Evolutionary conservation across 1,140 invertebrate genomes (phyloP), one percentile per base, ranked within the genome.

Genomic region (Sitodiplosis mosellana): DNA sequence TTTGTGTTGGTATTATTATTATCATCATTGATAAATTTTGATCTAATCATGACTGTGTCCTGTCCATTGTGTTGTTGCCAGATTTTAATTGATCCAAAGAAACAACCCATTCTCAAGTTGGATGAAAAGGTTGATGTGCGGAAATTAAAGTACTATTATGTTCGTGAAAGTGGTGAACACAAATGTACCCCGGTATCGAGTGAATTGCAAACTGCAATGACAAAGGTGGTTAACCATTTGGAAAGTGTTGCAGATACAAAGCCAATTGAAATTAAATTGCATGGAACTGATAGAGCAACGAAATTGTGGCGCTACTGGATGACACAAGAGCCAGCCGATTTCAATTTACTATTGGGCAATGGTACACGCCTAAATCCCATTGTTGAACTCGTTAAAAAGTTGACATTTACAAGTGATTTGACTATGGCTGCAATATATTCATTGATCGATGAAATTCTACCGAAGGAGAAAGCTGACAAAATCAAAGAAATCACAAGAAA

Each of bases 131-230:
- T 86, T 12, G 69, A 86, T 63, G 21, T 83, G 1, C 72, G 75
- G 55, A 70, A 76, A 27, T 54, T 95, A 1, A 77, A 78, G 46
- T 73, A 86, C 49, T 90, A 77, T 61, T 93, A 87, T 61, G 76
- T 88, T 56, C 73, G 83, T 54, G 72, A 74, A 48, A 74, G 75
- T 2, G 70, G 73, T 15, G 83, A 84, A 63, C 51, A 74, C 1
- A 68, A 72, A 45, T 68, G 80, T 2, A 87, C 84, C 59, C 73
- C 75, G 15, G 70, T 93, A 2, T 70, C 75, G 48, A 53, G 62
- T 1, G 80, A 87, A 49, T 71, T 90, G 47, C 73, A 75, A 53
- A 59, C 68, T 8, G 67, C 75, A 15, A 76, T 91, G 59, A 60
- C 59, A 48, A 73, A 62, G 65, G 47, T 49, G 12, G 36, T 33